Evolutionary conservation across 2,888 invertebrate genomes (phyloP).

Genomic region (Exephanes ischioxanthus): DNA sequence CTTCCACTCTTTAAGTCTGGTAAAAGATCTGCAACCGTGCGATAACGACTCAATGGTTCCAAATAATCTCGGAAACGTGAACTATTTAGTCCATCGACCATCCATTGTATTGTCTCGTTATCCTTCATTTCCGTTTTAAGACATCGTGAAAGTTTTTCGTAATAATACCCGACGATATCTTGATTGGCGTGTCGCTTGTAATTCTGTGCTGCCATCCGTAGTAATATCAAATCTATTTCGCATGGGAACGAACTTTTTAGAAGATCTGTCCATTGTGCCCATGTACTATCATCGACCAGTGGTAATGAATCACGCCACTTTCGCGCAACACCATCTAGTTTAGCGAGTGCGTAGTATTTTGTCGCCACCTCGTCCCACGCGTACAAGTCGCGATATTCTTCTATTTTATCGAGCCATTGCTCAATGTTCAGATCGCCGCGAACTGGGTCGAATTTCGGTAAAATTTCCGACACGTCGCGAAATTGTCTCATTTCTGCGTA

Average conservation of each 20-base stretch:
- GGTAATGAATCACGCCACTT: conserved; percentile 43
- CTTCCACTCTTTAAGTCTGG: conserved; percentile 67
- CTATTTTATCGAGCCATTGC: conserved; percentile 58
- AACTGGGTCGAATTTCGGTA: conserved; percentile 59
- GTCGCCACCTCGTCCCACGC: conserved; percentile 59
- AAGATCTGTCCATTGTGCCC: conserved; percentile 44
- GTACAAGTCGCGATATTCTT: conserved; percentile 47
- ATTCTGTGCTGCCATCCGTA: conserved; percentile 60
- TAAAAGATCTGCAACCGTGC: conserved; percentile 54
- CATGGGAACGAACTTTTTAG: conserved; percentile 42
- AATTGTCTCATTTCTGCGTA: conserved; percentile 31
- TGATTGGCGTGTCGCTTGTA: conserved; percentile 41
- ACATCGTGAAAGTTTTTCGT: conserved; percentile 69
- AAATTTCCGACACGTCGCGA: conserved; percentile 38
- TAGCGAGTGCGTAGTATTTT: conserved; percentile 66
- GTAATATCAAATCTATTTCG: conserved; percentile 1
- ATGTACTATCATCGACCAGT: conserved; percentile 5
- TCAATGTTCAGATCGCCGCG: conserved; percentile 11
- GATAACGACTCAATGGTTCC: conserved; percentile 65
- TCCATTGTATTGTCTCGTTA: conserved; percentile 69
- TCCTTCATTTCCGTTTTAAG: conserved; percentile 66
- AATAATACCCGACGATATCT: conserved; percentile 68
- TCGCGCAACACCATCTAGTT: conserved; percentile 66
- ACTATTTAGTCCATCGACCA: conserved; percentile 66
- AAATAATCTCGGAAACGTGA: conserved; percentile 53